Percentiles rank a stretch among this genome's conserved stretches.
Evolutionary conservation across 2,113 vertebrate species (phyloP).

Genomic region (Myanophis thanlyinensis): DNA sequence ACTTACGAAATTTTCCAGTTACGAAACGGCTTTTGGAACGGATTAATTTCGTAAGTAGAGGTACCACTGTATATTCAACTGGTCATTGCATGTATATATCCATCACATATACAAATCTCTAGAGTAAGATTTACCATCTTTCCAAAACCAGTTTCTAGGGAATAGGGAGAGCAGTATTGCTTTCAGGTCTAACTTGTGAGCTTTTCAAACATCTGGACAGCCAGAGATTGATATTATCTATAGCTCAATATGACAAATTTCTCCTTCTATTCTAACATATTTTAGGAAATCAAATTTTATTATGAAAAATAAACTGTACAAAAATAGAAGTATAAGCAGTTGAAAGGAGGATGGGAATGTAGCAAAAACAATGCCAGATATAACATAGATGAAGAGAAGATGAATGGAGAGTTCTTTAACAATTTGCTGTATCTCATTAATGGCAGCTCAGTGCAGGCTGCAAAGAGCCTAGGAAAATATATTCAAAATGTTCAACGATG

Average conservation of each 20-base stretch:
- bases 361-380: not conserved
- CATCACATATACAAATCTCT: not conserved
- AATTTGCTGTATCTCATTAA: not conserved
- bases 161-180: not conserved
- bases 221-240: not conserved
- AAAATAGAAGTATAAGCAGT: not conserved
- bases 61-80: not conserved
- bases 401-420: not conserved
- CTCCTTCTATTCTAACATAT: not conserved
- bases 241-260: not conserved
- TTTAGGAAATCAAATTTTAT: not conserved
- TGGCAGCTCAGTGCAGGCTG: not conserved
- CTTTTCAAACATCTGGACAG: not conserved
- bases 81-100: not conserved
- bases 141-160: not conserved
- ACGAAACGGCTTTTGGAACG: no score
- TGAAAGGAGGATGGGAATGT: not conserved
- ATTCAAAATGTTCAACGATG: not conserved
- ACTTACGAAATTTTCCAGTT: no score
- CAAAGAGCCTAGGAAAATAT: not conserved
- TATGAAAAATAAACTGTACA: not conserved
- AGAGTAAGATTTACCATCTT: not conserved
- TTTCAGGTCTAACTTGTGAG: not conserved
- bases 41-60: no score
- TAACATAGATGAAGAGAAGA: not conserved